These are phyloP conservation scores for Thymelicus sylvestris DNA, from an alignment of 2,888 invertebrate genomes.

Conservation along the genomic window DNA sequence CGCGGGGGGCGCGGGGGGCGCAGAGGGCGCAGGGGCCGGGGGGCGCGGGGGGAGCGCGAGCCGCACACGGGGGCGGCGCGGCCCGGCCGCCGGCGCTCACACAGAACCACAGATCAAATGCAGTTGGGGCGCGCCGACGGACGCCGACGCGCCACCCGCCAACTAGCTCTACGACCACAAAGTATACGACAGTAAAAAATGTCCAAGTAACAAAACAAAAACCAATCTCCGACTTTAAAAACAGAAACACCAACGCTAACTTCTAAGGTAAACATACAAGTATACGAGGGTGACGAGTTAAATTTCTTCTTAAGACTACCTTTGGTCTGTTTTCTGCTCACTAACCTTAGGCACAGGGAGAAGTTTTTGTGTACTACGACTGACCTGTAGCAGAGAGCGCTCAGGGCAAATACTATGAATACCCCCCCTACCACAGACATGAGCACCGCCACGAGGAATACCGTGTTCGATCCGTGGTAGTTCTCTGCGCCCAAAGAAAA, in stretches of 20 bases:
- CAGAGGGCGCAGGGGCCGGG: conserved; percentile 27
- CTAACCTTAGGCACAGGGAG: conserved; percentile 99
- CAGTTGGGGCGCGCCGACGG: conserved; percentile 76
- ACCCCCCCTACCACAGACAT: conserved; percentile 99
- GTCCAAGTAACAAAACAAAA: conserved; percentile 64
- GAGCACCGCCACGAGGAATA: conserved; percentile 98
- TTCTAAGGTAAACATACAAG: conserved; percentile 84
- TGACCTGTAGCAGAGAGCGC: conserved; percentile 99
- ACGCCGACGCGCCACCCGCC: conserved; percentile 76
- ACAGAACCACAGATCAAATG: conserved; percentile 85
- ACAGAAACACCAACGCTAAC: conserved; percentile 83
- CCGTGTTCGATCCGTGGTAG: conserved; percentile 98
- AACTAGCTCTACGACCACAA: conserved; percentile 82
- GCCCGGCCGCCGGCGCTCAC: conserved; percentile 67
- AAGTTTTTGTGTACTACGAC: conserved; percentile 99
- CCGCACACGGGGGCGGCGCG: conserved; percentile 43
- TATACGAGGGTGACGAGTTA: conserved; percentile 85
- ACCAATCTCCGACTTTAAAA: conserved; percentile 79
- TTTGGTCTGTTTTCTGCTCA: conserved; percentile 93
- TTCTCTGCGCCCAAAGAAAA: conserved; percentile 90
- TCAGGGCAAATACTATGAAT: conserved; percentile 99
- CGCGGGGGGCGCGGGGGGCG: conserved; percentile 40
- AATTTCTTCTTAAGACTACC: conserved; percentile 87
- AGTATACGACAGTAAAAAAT: conserved; percentile 74
- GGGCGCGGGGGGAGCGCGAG: conserved; percentile 43